A percentile compares a stretch with the other conserved stretches of the same genome.
phyloP scores from a whole-genome alignment of 2,797 vertebrate species.

The Protonibea diacanthus region DNA sequence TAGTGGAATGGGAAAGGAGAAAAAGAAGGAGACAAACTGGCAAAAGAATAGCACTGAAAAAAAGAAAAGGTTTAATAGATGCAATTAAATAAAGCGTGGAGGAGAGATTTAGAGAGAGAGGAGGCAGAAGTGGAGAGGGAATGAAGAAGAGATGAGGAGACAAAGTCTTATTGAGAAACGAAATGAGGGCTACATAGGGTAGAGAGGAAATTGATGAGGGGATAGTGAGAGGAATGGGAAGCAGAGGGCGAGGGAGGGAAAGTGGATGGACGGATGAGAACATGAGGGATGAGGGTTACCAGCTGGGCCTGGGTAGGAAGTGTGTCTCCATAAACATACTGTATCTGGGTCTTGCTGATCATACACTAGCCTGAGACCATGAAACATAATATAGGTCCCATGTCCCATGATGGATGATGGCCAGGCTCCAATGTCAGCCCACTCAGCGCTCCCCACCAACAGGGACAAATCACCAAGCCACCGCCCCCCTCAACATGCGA shows the following conservation, averaged over 20 bases:
- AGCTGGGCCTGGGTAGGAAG: conserved; percentile 52
- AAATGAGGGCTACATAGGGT: conserved; percentile 37
- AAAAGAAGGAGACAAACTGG: conserved; percentile 22
- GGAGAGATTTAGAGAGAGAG: conserved; percentile 2
- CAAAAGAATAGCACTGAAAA: not conserved
- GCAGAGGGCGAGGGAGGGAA: conserved; percentile 10
- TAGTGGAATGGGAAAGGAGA: conserved; percentile 36
- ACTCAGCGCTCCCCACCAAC: conserved; percentile 70
- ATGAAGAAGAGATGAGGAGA: conserved; percentile 45
- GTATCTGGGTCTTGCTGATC: conserved; percentile 73
- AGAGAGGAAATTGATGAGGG: conserved; percentile 55
- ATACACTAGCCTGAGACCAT: conserved; percentile 62
- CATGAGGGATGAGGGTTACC: conserved; percentile 66
- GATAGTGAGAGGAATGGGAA: conserved; percentile 39
- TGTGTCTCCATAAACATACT: conserved; percentile 74
- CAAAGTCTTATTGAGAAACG: conserved; percentile 35
- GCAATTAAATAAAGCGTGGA: conserved; percentile 50
- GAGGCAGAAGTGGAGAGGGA: conserved; percentile 21
- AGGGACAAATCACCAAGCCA: conserved; percentile 76
- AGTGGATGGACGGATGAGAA: conserved; percentile 56
- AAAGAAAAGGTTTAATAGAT: conserved; percentile 45
- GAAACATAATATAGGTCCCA: conserved; percentile 72
- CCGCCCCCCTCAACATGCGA: conserved; percentile 57
- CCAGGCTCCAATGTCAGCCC: conserved; percentile 64
- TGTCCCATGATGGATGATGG: conserved; percentile 79